These are phyloP conservation scores for Gallinago media DNA, from an alignment of 2,113 vertebrate genomes.

Conservation along the genomic window DNA sequence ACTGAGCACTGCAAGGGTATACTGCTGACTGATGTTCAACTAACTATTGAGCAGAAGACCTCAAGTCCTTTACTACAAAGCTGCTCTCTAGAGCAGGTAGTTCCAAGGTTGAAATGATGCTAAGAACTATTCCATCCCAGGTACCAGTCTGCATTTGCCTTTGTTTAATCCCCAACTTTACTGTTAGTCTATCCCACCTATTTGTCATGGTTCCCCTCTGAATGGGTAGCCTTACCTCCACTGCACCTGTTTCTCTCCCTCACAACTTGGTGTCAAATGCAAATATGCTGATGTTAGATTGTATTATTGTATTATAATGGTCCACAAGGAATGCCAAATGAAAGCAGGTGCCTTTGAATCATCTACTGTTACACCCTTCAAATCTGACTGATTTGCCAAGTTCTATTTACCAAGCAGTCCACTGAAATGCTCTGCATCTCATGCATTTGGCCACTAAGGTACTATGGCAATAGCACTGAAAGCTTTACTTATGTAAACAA, in stretches of 20 bases:
- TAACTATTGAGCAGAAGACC: not conserved
- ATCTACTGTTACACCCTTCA: not conserved
- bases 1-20: not conserved
- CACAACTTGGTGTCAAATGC: not conserved
- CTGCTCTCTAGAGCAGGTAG: not conserved
- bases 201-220: not conserved
- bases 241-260: not conserved
- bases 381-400: not conserved
- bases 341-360: not conserved
- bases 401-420: not conserved
- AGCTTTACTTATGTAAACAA: not conserved
- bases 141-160: not conserved
- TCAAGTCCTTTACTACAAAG: not conserved
- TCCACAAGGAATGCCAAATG: not conserved
- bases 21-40: not conserved
- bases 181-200: not conserved
- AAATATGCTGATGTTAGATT: not conserved
- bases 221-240: not conserved
- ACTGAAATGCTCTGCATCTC: not conserved
- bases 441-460: not conserved
- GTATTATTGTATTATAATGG: fast-evolving
- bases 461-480: not conserved
- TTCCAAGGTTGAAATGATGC: not conserved
- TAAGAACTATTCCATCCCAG: not conserved
- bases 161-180: not conserved